Base-by-base conservation (phyloP, 2,888 invertebrate genomes). In the Brachynemurus nebulosus region DNA sequence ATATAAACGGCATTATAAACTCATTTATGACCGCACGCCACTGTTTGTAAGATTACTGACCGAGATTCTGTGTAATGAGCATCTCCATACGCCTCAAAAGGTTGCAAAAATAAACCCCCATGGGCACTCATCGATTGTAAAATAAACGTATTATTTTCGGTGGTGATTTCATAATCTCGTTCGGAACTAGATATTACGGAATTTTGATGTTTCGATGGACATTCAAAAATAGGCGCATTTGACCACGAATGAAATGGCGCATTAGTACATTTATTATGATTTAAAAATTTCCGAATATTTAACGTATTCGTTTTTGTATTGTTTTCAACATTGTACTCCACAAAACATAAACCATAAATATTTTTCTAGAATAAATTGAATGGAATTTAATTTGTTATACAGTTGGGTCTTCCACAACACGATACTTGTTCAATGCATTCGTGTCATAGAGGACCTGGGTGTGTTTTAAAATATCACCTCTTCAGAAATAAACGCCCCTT, bases 41-140 rank as follows among this genome's bases (percentile, higher is more conserved):
- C 27, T 27, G 27, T n/a, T 30, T 30, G n/a, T n/a, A 18, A 19
- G 9, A 11, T 20, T 30, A 38, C 21, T 43, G 43, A 48, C 47
- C 42, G 40, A 40, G 45, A 42, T 25, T 45, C 40, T 16, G 43
- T 30, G 12, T 43, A 45, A 27, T 45, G 43, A 11, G 40, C 45
- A 36, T 48, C 48, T 2, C 48, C 46, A 25, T 42, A 35, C n/a
- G 48, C 46, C 40, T 46, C 46, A 17, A 48, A 48, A 5, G 46
- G 46, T 42, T 48, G 48, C 9, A 42, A 39, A 34, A 45, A 48
- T n/a, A 46, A 34, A 27, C 38, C 20, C 21, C 44, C 38, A 7
- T 37, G 43, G 2, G 46, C 46, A 21, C 27, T 25, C n/a, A 48
- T 38, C 35, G 41, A 34, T 25, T 41, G 40, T 4, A 48, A 33